phyloP scores from a whole-genome alignment of 2,113 vertebrate species.

The Guaruba guarouba region DNA sequence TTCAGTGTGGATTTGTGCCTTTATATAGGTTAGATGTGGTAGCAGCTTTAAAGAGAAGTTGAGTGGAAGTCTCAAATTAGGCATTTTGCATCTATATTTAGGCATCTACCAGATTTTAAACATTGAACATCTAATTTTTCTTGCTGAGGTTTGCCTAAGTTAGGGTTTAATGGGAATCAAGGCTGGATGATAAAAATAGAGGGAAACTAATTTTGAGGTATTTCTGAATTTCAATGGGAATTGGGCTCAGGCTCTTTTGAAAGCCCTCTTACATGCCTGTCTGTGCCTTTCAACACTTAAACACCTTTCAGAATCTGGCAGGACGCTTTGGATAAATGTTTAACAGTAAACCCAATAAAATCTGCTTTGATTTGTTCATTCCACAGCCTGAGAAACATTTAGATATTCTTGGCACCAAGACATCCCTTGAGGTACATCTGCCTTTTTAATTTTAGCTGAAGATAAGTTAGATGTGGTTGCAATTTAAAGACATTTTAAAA shows the following conservation, averaged over 20 bases:
- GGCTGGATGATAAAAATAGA: not conserved
- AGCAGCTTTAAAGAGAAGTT: not conserved
- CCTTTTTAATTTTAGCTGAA: not conserved
- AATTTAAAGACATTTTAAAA: not conserved
- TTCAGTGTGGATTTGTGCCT: not conserved
- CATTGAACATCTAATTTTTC: slow-evolving; percentile 13
- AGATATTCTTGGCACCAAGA: not conserved
- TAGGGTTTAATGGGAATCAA: not conserved
- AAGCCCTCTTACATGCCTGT: not conserved
- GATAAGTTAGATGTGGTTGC: not conserved
- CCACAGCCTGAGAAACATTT: not conserved
- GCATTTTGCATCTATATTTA: slow-evolving; percentile 27
- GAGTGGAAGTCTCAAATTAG: slow-evolving; percentile 37
- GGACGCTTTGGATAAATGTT: not conserved
- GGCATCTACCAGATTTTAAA: not conserved
- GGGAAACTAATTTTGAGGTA: not conserved
- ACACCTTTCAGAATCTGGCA: not conserved
- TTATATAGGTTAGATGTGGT: not conserved
- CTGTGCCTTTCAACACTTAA: not conserved
- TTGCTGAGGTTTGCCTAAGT: not conserved
- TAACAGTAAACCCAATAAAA: not conserved
- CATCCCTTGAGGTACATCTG: not conserved
- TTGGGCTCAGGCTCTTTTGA: not conserved
- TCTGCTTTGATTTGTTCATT: not conserved
- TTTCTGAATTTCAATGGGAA: not conserved